Evolutionary conservation across 2,797 vertebrate species (phyloP), one percentile per base, ranked within the genome.

Genomic region (Gila robusta): DNA sequence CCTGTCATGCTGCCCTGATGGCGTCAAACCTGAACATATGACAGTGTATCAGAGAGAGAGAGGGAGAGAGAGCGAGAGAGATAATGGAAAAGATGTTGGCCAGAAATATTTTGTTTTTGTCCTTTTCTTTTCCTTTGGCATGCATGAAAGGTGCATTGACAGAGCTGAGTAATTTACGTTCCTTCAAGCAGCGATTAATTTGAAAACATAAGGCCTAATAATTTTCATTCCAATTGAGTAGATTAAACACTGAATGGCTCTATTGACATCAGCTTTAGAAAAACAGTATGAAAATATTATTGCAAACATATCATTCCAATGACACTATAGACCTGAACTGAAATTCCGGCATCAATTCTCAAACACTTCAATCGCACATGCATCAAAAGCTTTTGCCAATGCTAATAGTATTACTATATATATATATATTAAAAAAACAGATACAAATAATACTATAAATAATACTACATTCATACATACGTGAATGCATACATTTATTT

Each of bases 221-320:
- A 41, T 52, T 83, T 49, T 76, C 56, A 39, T 54, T 23, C 44
- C 32, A 77, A 77, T 69, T 77, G 62, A 77, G 62, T 54, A 54
- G 44, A 77, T 77, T 77, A 69, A 84, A 77, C 47, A 67, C 72
- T 69, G 82, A 84, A 77, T 84, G 17, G 44, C 44, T 77, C 16
- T 23, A 39, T 10, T 37, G 72, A 84, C 59, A 77, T 84, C 6
- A 54, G 28, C 72, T 74, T 17, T 67, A 54, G 59, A 67, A 83
- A 83, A 77, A 52, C 44, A 28, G n/a, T 77, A 17, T 80, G 41
- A 49, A 67, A 35, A 66, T 67, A 67, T 26, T 23, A 21, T 79
- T 6, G 14, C n/a, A 79, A 62, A 41, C n/a, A 28, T 49, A 49
- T 49, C 16, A 49, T 62, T 17, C 26, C 17, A 79, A 12, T 49